Base-by-base conservation (phyloP, 92 coral and sea anemone species). In the Virgularia gustaviana region DNA sequence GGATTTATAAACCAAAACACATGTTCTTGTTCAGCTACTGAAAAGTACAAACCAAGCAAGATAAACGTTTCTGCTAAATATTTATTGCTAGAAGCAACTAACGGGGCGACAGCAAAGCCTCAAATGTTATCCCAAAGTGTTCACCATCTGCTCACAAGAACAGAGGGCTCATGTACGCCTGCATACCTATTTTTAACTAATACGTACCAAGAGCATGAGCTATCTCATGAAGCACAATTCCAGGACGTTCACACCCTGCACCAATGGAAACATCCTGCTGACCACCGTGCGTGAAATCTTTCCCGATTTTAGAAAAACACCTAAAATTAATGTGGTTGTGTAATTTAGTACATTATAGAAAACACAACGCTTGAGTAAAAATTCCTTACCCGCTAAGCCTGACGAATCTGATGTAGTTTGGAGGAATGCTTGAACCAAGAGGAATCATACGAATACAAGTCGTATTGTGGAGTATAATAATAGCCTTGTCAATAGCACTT, bases 131-230 rank as follows among this genome's bases (percentile, higher is more conserved):
- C n/a, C n/a, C n/a, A n/a, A n/a, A n/a, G n/a, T n/a, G n/a, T n/a
- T n/a, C n/a, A n/a, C n/a, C n/a, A n/a, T n/a, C n/a, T n/a, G n/a
- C n/a, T n/a, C n/a, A n/a, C n/a, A n/a, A n/a, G n/a, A n/a, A n/a
- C n/a, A n/a, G n/a, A n/a, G n/a, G n/a, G n/a, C n/a, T n/a, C n/a
- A n/a, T n/a, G n/a, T n/a, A n/a, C n/a, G n/a, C n/a, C n/a, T n/a
- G n/a, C n/a, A n/a, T n/a, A 47, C 81, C 81, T 30, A 47, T 76
- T 65, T 55, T 12, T 74, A 76, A 27, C 81, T 74, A 13, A 2
- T 24, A 11, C 81, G 73, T 44, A 88, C 95, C 95, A 57, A 85
- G 10, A 1, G 89, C 83, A 54, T 88, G 95, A 75, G 83, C 44
- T 29, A 88, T 24, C 42, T 88, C 89, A 42, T 88, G 95, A 10